A percentile compares a stretch with the other conserved stretches of the same genome.
These are phyloP conservation scores for Meta bourneti DNA, from an alignment of 2,888 invertebrate species.

Conservation along the genomic window DNA sequence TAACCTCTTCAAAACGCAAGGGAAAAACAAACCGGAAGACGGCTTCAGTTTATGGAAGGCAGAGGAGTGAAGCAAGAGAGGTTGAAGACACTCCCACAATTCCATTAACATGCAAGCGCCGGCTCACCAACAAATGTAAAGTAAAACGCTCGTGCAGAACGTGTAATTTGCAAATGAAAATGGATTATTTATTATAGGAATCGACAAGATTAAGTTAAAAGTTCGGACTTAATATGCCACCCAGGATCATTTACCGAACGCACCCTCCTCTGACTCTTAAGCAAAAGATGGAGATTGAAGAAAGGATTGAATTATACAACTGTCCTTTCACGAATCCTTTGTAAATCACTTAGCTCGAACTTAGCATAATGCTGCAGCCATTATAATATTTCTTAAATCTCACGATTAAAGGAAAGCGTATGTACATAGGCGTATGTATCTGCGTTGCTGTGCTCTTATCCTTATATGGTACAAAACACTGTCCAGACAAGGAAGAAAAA, in stretches of 20 bases:
- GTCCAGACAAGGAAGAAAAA: too few species aligned
- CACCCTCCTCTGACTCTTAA: background rate
- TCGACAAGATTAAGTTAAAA: conserved; percentile 58
- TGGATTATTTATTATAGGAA: conserved; percentile 69
- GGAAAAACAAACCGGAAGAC: too few species aligned
- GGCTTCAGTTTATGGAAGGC: background rate
- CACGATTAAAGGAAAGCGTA: too few species aligned
- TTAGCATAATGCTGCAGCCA: background rate
- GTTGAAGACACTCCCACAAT: conserved; percentile 44
- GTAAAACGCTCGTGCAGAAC: conserved; percentile 28
- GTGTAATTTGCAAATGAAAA: conserved; percentile 68
- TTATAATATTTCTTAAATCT: background rate
- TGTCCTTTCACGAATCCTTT: background rate
- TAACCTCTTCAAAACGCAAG: too few species aligned
- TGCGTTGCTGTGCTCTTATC: too few species aligned
- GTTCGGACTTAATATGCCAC: conserved; percentile 44
- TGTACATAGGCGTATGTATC: too few species aligned
- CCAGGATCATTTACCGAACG: conserved; percentile 51
- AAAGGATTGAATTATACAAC: conserved; percentile 4
- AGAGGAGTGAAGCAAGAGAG: background rate
- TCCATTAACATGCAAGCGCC: conserved; percentile 38
- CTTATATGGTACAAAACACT: too few species aligned
- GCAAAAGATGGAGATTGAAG: background rate
- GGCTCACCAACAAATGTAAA: conserved; percentile 46
- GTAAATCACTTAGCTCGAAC: background rate